These are phyloP conservation scores for Arnoldichthys spilopterus DNA, from an alignment of 2,797 vertebrate species.

Conservation along the genomic window DNA sequence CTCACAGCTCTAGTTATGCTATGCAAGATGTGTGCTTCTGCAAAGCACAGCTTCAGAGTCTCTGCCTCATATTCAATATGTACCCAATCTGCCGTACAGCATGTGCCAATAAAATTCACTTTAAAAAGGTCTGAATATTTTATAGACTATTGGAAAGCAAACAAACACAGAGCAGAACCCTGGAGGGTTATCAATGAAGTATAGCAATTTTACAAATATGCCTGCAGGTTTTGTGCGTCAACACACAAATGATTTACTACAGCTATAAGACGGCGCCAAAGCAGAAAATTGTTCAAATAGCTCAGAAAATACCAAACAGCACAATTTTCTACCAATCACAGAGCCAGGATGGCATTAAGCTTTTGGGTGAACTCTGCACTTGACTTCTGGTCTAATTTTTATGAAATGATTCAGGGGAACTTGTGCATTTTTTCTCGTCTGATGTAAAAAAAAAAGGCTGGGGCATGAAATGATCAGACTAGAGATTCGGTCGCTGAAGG, in stretches of 20 bases:
- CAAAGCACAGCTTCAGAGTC: neutral
- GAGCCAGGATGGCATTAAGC: slow-evolving; percentile 8
- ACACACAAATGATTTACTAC: slow-evolving; percentile 42
- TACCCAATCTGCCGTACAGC: slow-evolving; percentile 11
- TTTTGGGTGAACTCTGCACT: slow-evolving; percentile 20
- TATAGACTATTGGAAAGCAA: slow-evolving; percentile 20
- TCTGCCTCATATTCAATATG: slow-evolving; percentile 11
- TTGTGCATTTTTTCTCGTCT: neutral
- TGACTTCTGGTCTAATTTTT: slow-evolving; percentile 25
- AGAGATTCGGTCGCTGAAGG: slow-evolving; percentile 34
- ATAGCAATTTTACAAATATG: slow-evolving; percentile 50
- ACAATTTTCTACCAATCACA: slow-evolving; percentile 20
- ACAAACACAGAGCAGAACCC: slow-evolving; percentile 1
- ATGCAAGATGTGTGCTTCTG: neutral
- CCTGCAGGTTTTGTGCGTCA: slow-evolving; percentile 37
- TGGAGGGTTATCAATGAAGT: slow-evolving; percentile 39
- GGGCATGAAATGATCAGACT: slow-evolving; percentile 46
- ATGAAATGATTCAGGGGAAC: neutral
- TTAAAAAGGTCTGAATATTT: slow-evolving; percentile 33
- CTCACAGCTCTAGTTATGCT: slow-evolving; percentile 31
- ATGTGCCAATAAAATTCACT: slow-evolving; percentile 25
- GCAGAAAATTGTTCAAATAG: slow-evolving; percentile 25
- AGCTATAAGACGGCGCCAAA: slow-evolving; percentile 22
- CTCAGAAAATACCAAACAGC: slow-evolving; percentile 27
- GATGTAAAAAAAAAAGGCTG: slow-evolving; percentile 28